Base-by-base conservation (phyloP, 2,888 invertebrate species). In the Meganola albula region DNA sequence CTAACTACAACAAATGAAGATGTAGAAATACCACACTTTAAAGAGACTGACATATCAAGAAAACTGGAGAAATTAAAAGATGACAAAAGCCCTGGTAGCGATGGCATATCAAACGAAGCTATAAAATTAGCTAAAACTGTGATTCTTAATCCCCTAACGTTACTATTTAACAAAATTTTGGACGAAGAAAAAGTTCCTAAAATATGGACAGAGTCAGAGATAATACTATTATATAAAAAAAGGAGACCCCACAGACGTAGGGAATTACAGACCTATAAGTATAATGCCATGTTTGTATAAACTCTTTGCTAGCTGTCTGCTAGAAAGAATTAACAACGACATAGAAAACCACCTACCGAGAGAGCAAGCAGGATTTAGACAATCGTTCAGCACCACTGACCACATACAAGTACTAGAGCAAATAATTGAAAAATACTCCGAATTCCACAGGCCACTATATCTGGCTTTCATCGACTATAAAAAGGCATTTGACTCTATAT, bases 161-260 rank as follows among this genome's bases (percentile, higher is more conserved):
- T 36, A 1, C 23, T 49, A 24, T 49, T 28, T 8, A 48, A 48
- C 23, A 42, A 43, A 29, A 43, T 48, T 21, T 20, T 45, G 9
- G 31, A 32, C 5, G 32, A 34, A 35, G 37, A 40, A 47, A 10
- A 2, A 10, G 37, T 46, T 2, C 45, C 45, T 21, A 13, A 14
- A 0, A 7, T 7, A 24, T 51, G 51, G 44, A 37, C 31, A 1
- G 34, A 34, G 32, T 52, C 52, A 0, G 42, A 47, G 27, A 49
- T 53, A 5, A 37, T 46, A 2, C 14, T 52, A 21, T 26, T 47
- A 0, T 49, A 48, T 22, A 52, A 48, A 38, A 52, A 52, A 36
- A n/a, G 52, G 47, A 2, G 37, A 52, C 24, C 40, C 48, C n/a
- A 13, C 37, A 2, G 40, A 51, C 14, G 44, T 48, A 18, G 34